These are phyloP conservation scores for Brachyptera risi DNA, from an alignment of 2,888 invertebrate species.

Conservation along the genomic window DNA sequence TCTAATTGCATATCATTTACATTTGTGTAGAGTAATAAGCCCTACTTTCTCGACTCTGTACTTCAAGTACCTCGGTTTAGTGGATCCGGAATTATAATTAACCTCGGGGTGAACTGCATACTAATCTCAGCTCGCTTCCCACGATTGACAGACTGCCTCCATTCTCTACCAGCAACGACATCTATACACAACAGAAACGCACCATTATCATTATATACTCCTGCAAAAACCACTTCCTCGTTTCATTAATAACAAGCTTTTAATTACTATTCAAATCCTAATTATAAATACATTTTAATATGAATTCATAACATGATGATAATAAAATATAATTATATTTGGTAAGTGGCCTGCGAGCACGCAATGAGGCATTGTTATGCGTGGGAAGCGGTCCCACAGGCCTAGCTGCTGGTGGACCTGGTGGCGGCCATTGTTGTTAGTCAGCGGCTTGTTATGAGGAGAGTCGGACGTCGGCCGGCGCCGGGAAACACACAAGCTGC, in stretches of 20 bases:
- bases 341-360: neutral
- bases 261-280: slow-evolving; percentile 14
- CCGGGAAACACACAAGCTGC: too few species aligned
- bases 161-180: too few species aligned
- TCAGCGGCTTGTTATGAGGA: neutral
- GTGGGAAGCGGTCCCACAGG: slow-evolving; percentile 7
- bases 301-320: slow-evolving; percentile 15
- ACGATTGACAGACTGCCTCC: neutral
- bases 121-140: neutral
- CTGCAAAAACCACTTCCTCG: slow-evolving; percentile 18
- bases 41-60: too few species aligned
- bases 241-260: slow-evolving; percentile 18
- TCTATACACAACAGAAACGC: slow-evolving; percentile 13
- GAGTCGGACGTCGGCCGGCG: neutral
- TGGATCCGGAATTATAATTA: neutral
- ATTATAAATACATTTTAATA: slow-evolving; percentile 22
- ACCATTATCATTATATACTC: neutral
- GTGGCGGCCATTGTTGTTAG: neutral
- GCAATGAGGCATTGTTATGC: neutral
- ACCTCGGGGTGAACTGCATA: neutral
- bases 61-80: too few species aligned
- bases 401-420: neutral
- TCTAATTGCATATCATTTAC: too few species aligned
- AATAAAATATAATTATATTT: neutral
- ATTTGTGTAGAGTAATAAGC: too few species aligned